Evolutionary conservation across 2,113 vertebrate species (phyloP).

Genomic region (Felis catus): DNA sequence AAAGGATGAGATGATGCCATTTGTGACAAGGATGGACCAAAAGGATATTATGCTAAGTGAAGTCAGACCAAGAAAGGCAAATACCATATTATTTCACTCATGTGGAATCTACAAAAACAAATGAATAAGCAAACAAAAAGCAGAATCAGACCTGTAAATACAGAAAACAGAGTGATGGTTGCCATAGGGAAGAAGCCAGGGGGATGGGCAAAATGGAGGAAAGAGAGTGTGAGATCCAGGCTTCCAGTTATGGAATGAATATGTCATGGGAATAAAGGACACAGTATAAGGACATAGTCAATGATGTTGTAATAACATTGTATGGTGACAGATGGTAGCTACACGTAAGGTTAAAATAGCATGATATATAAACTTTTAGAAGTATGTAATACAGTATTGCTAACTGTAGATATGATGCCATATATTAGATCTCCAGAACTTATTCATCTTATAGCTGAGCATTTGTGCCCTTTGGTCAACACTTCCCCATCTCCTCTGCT

Average conservation of each 20-base stretch:
- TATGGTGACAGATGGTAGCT: too few species aligned
- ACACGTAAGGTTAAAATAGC: neutral
- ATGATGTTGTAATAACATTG: neutral
- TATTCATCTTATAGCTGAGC: neutral
- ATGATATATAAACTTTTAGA: neutral
- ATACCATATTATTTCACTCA: neutral
- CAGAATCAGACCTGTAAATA: neutral
- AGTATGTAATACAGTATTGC: neutral
- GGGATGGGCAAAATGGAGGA: neutral
- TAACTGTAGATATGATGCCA: neutral
- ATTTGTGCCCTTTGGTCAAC: neutral
- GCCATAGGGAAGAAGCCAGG: neutral
- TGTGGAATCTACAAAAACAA: neutral
- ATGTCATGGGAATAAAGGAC: neutral
- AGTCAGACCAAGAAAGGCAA: neutral
- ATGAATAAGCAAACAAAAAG: neutral
- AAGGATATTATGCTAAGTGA: neutral
- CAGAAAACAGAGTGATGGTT: neutral
- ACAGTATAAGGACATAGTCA: neutral
- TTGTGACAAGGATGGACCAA: neutral
- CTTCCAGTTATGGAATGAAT: neutral
- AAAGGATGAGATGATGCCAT: neutral
- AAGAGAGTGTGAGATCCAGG: neutral
- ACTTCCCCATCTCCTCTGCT: neutral
- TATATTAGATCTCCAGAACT: neutral